Base-by-base conservation (phyloP, 2,113 vertebrate genomes). In the Petaurus breviceps region DNA sequence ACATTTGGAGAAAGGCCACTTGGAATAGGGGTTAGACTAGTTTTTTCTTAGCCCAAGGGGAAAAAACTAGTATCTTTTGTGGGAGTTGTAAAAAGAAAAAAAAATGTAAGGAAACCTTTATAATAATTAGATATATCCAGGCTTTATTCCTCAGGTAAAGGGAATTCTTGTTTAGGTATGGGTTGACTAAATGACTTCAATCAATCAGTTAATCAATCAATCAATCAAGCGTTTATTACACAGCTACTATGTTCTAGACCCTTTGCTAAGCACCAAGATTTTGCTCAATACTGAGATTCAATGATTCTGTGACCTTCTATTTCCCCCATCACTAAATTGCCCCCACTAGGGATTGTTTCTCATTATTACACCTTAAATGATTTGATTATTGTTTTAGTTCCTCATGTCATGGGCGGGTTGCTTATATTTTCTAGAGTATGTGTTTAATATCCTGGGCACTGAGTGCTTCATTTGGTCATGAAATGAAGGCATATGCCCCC, bases 371-470 rank as follows among this genome's bases (percentile, higher is more conserved):
- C 9, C 19, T 92, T 24, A 93, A 55, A 8, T 90, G 95, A 97
- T 96, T 97, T 97, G 95, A 95, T 96, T 95, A 89, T 31, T 25
- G 93, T 49, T 96, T 95, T 92, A 89, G 90, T 91, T 94, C 91
- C 96, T 97, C 95, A 57, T 94, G 94, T 95, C 93, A 0, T 47
- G 89, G 97, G 96, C 89, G 92, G 53, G n/a, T 61, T 95, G 91
- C 49, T n/a, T 91, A 55, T 68, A 91, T 96, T 97, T 94, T 94
- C 96, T 93, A 95, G 68, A 51, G 2, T 91, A 91, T 90, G 50
- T 50, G 93, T 93, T 89, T 90, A 91, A 49, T 51, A 46, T 11
- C 51, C 92, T 96, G 95, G 89, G 84, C 26, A 51, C 16, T 12
- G 92, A 93, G 57, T 46, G 47, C 77, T 94, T 97, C 92, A 23